Base-by-base conservation (phyloP, 2,888 invertebrate genomes). In the Aplocera efformata region DNA sequence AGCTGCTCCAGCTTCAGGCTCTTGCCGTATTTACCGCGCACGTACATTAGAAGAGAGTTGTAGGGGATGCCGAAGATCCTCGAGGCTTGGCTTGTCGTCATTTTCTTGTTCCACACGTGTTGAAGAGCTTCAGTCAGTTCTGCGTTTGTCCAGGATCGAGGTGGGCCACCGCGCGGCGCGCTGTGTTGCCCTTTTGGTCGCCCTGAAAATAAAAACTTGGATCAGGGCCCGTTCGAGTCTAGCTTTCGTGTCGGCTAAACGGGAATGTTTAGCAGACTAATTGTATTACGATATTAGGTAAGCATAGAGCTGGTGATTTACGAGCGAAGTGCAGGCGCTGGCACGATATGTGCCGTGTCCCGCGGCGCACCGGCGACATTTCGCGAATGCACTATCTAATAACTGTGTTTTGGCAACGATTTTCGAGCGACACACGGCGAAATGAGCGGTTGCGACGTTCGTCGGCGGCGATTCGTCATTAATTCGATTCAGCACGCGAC, bases 31-130 rank as follows among this genome's bases (percentile, higher is more conserved):
- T 96, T 96, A 35, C 96, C 96, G 30, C 96, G 91, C 17, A 96
- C 96, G 84, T 96, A 96, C 96, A 96, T 96, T 39, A 96, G 86
- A 32, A 96, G 89, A 29, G 96, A 96, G 84, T 96, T 96, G 90
- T 96, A 96, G n/a, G 96, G 96, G 54, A 96, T 96, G 27, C 96
- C 96, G 80, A 96, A 96, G 72, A 96, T 94, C 50, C 96, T 86
- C 11, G 96, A 96, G 6, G 96, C 96, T 79, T 96, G 96, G 67
- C 96, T 96, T 28, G 96, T 96, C 50, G 96, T 96, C 96, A 96
- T 96, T 75, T 96, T 96, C 72, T 96, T 96, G 81, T 96, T 96
- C 96, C 96, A 96, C n/a, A 96, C 96, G 79, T 96, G 96, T 67
- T 96, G 96, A 35, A 96, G 90, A 1, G 96, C 96, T 80, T 96